Evolutionary conservation across 1,140 invertebrate genomes (phyloP), one percentile per base, ranked within the genome.

Genomic region (Ceratina australensis): DNA sequence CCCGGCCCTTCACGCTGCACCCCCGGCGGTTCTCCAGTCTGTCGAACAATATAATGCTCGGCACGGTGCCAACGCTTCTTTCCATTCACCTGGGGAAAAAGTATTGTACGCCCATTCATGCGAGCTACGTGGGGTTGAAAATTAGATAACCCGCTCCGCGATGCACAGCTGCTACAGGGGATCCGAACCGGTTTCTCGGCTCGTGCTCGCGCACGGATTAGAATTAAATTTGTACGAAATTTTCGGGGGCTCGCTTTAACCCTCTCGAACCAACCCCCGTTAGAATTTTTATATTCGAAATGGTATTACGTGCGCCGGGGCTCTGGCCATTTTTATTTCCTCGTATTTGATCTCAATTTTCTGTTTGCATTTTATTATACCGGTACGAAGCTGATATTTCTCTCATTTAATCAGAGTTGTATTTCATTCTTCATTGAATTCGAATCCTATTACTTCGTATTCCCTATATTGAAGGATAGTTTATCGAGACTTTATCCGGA

Each of bases 51-150:
- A 26, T 16, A n/a, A 33, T 33, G 33, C 64, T 22, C 16, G 2
- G 47, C 26, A 18, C 66, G 77, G 72, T 72, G 72, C 65, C 61
- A 72, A 79, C 54, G 66, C 68, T 47, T 65, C 74, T 66, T 73
- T 69, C 28, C 50, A 81, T 74, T 83, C 78, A 80, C 65, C 69
- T 71, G 81, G 78, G 49, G 15, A 52, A 8, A 18, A 79, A 67
- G 57, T 52, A 77, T 77, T 77, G 74, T 77, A 63, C 60, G 68
- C 50, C 59, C 60, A 65, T 78, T 72, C 77, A 59, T 49, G 71
- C 54, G 49, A 28, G 33, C 33, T 71, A 74, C 69, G 80, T 67
- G 71, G 76, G 76, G 82, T 82, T 83, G 81, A 82, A 65, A 47
- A 72, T 52, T 79, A 83, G 82, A 83, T 81, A 79, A 72, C 76